phyloP scores from a whole-genome alignment of 2,113 vertebrate species.

The Panurus biarmicus region DNA sequence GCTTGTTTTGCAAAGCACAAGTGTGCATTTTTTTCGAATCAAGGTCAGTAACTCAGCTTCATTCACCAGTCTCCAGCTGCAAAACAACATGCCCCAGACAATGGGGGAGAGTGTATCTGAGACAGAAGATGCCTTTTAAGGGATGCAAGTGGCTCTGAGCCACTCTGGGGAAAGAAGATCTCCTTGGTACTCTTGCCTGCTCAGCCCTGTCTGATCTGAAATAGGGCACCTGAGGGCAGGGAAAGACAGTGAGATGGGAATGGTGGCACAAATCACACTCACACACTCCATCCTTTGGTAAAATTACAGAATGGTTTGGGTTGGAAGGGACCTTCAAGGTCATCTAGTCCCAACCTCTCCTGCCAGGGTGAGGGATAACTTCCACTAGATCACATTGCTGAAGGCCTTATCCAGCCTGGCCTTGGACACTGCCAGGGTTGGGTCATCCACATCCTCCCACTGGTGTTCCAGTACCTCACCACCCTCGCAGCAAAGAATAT shows the following conservation, averaged over 20 bases:
- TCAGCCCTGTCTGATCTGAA: background rate
- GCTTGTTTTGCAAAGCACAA: constrained; percentile 18
- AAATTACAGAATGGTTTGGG: background rate
- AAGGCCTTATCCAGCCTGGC: background rate
- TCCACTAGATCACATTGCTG: background rate
- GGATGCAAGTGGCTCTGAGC: background rate
- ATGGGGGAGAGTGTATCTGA: background rate
- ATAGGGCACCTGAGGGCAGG: background rate
- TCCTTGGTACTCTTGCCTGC: background rate
- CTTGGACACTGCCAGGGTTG: background rate
- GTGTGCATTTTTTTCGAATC: background rate
- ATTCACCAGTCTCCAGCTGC: constrained; percentile 48
- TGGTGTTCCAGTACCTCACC: background rate
- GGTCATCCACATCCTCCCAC: background rate
- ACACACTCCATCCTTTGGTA: background rate
- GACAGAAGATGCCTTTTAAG: constrained; percentile 9
- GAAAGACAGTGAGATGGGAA: background rate
- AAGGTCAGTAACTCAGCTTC: constrained; percentile 45
- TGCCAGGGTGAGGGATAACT: background rate
- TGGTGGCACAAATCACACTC: accelerated
- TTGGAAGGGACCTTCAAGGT: background rate
- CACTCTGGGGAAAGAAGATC: background rate
- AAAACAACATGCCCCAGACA: constrained; percentile 22
- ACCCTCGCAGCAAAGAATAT: background rate
- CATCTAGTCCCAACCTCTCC: background rate